These are phyloP conservation scores for Zaprionus taronus DNA, from an alignment of 1,140 invertebrate genomes.

Conservation along the genomic window DNA sequence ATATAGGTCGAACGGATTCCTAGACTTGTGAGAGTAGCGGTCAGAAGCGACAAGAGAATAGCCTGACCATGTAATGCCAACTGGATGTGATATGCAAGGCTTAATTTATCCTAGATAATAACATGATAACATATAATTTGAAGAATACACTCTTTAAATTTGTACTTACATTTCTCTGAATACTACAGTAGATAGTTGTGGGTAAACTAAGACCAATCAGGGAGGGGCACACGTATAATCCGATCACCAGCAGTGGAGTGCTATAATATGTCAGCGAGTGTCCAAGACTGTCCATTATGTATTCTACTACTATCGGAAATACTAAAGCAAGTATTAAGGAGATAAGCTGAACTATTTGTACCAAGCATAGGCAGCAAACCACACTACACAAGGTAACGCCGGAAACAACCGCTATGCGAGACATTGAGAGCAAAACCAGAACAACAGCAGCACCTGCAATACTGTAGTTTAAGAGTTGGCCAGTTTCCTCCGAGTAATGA, in stretches of 20 bases:
- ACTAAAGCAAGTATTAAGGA: conserved; percentile 84
- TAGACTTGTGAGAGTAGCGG: conserved; percentile 31
- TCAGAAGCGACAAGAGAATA: conserved; percentile 46
- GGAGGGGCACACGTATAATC: conserved; percentile 84
- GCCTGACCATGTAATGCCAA: conserved; percentile 60
- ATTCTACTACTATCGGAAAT: conserved; percentile 85
- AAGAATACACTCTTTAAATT: neutral
- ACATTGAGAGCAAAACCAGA: conserved; percentile 84
- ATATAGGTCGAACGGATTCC: conserved; percentile 63
- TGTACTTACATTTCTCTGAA: conserved; percentile 50
- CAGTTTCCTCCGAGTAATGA: conserved; percentile 86
- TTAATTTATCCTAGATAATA: conserved; percentile 50
- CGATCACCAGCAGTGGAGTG: conserved; percentile 87
- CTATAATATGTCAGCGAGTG: conserved; percentile 89
- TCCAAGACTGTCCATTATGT: conserved; percentile 74
- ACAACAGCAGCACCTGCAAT: conserved; percentile 84
- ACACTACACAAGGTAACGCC: conserved; percentile 32
- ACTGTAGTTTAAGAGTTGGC: conserved; percentile 86
- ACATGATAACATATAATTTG: neutral
- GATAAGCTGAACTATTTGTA: conserved; percentile 57
- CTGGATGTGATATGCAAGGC: conserved; percentile 49
- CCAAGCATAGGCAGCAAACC: conserved; percentile 44
- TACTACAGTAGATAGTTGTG: conserved; percentile 76
- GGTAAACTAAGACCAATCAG: conserved; percentile 55
- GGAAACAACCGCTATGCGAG: conserved; percentile 53